Base-by-base conservation (phyloP, 2,888 invertebrate species). In the Polia nebulosa region DNA sequence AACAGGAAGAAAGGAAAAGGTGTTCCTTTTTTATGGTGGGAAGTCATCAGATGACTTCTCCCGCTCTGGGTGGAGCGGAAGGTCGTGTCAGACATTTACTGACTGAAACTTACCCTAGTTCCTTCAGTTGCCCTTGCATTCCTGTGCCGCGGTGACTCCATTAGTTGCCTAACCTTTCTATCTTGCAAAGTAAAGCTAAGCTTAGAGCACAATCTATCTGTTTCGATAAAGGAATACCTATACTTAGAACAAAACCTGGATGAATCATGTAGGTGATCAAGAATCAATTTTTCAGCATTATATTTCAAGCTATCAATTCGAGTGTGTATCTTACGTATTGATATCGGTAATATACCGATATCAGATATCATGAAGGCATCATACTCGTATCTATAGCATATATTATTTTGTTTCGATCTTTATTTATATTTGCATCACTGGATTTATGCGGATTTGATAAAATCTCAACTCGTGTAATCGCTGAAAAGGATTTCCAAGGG, bases 191-290 rank as follows among this genome's bases (percentile, higher is more conserved):
- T 39, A 20, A 52, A 39, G 29, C 25, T 29, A 17, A 44, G 39
- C 52, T 25, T 20, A 52, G 11, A 70, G 15, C 32, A 29, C 29
- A 32, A 44, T 25, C n/a, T 22, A 32, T 36, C 0, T 57, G 41
- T 58, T 45, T 27, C 7, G 32, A 47, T 71, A 49, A 49, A 22
- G 9, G 7, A 32, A 25, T 25, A 13, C 17, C 1, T 27, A 34
- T 59, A 22, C 20, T 11, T 44, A 27, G 34, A 47, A 63, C 13
- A 25, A n/a, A 34, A 41, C 32, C 3, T 20, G 27, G 3, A 32
- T 63, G 25, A 73, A 17, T 74, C 67, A 57, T 34, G 7, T 32
- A 11, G 15, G 27, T 27, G 51, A 75, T 76, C 32, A 60, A 45
- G n/a, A 36, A 52, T 41, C 3, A 29, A 52, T 76, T 68, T 25